Conservation (phyloP, 1,140 invertebrate species). For the Zaprionus davidi region DNA sequence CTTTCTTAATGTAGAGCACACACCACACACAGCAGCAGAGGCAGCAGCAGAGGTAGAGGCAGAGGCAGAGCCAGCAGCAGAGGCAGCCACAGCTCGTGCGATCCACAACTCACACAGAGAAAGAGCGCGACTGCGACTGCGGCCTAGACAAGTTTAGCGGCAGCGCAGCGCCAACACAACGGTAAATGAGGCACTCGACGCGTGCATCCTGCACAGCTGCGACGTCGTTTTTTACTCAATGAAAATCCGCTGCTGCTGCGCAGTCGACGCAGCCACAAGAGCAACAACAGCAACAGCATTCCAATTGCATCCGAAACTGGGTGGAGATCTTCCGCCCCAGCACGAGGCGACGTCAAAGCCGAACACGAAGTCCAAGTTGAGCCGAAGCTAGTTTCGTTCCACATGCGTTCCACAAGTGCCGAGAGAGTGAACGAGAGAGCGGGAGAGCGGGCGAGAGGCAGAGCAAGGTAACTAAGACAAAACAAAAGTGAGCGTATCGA, state of each 20-base stretch:
- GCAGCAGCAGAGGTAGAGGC: not conserved
- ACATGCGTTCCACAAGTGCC: conserved; percentile 57
- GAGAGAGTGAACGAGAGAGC: not conserved
- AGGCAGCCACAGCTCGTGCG: conserved; percentile 14
- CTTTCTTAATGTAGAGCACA: conserved; percentile 81
- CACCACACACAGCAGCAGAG: conserved; percentile 26
- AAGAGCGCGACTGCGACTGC: conserved; percentile 19
- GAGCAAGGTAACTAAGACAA: conserved; percentile 14
- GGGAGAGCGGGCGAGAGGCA: not conserved
- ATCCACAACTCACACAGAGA: conserved; percentile 27
- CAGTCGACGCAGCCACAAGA: conserved; percentile 28
- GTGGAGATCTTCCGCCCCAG: conserved; percentile 84
- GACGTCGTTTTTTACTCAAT: conserved; percentile 70
- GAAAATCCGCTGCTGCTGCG: conserved; percentile 59
- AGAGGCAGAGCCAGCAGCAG: not conserved
- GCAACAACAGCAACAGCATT: conserved; percentile 46
- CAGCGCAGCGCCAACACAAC: conserved; percentile 35
- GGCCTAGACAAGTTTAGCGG: conserved; percentile 74
- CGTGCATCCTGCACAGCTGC: conserved; percentile 71
- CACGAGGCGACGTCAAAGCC: conserved; percentile 44
- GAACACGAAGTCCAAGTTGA: conserved; percentile 32
- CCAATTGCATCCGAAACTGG: conserved; percentile 83
- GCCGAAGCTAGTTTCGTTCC: conserved; percentile 39
- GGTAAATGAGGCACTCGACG: conserved; percentile 74
- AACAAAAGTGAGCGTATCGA: conserved; percentile 58